These are phyloP conservation scores for Diglossa cyanea DNA, from an alignment of 2,797 vertebrate species.

Conservation along the genomic window DNA sequence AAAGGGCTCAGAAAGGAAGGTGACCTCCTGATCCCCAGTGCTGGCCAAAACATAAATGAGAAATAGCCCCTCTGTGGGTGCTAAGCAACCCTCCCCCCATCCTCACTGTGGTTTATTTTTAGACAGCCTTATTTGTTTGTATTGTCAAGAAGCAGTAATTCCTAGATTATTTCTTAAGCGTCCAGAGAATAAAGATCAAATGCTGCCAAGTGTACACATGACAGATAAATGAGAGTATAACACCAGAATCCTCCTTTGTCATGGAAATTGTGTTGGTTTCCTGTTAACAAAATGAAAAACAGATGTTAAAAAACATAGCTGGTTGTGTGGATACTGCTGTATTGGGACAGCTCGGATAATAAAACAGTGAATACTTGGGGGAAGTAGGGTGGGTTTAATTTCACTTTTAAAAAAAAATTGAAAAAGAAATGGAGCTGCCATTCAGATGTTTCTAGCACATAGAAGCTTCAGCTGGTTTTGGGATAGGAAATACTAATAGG, in stretches of 20 bases:
- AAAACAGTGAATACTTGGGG: constrained; percentile 14
- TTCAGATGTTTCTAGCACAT: neutral
- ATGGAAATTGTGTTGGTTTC: constrained; percentile 74
- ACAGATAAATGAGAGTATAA: constrained; percentile 58
- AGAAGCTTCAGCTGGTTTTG: neutral
- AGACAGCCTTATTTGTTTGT: constrained; percentile 56
- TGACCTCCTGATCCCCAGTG: neutral
- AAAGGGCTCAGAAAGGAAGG: neutral
- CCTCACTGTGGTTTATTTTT: constrained; percentile 35
- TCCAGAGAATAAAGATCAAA: constrained; percentile 58
- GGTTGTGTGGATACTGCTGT: constrained; percentile 54
- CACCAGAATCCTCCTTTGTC: constrained; percentile 63
- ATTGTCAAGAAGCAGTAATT: constrained; percentile 56
- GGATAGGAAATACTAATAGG: neutral
- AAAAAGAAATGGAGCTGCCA: neutral
- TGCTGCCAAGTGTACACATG: constrained; percentile 54
- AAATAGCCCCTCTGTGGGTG: neutral
- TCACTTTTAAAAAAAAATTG: neutral
- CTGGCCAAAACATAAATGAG: neutral
- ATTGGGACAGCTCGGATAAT: constrained; percentile 48
- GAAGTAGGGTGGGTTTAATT: neutral
- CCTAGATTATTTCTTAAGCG: constrained; percentile 45
- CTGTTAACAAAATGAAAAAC: constrained; percentile 76
- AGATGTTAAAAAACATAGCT: constrained; percentile 68
- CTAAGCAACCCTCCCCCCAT: neutral